Conservation (phyloP, 2,888 invertebrate species). For the Cheilosia impressa region DNA sequence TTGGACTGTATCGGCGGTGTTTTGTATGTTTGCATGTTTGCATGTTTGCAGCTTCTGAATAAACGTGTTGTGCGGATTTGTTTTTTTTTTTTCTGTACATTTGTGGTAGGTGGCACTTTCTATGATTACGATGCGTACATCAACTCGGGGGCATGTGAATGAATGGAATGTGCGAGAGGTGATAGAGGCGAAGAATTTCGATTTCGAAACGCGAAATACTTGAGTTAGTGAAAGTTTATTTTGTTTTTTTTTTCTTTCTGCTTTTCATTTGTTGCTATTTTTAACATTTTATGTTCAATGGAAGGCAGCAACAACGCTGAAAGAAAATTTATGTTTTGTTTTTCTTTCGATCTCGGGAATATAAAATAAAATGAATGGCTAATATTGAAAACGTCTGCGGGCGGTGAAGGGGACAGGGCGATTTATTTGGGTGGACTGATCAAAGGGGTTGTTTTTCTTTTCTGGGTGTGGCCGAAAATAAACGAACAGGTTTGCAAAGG, state of each 20-base stretch:
- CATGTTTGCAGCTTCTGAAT: constrained; percentile 22
- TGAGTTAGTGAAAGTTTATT: constrained; percentile 68
- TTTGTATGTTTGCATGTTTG: constrained; percentile 27
- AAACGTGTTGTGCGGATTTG: constrained; percentile 22
- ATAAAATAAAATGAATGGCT: constrained; percentile 8
- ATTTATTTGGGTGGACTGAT: constrained; percentile 32
- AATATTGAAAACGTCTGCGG: constrained; percentile 21
- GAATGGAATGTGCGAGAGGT: constrained; percentile 61
- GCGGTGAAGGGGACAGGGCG: background rate
- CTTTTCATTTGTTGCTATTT: constrained; percentile 37
- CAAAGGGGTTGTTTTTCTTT: constrained; percentile 5
- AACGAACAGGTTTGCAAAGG: too few species aligned
- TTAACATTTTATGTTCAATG: constrained; percentile 35
- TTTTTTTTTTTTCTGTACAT: background rate
- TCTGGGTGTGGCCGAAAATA: background rate
- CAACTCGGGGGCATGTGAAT: constrained; percentile 51
- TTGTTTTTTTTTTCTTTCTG: constrained; percentile 30
- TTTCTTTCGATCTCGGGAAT: constrained; percentile 26
- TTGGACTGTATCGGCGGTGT: constrained; percentile 9
- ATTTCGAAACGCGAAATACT: constrained; percentile 70
- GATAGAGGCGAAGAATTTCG: constrained; percentile 43
- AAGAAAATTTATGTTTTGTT: constrained; percentile 54
- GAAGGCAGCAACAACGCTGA: background rate
- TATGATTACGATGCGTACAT: constrained; percentile 66
- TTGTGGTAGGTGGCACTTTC: constrained; percentile 62